Percentiles rank a stretch among this genome's conserved stretches.
Conservation (phyloP, 2,888 invertebrate genomes). For the Lasioglossum malachurum region DNA sequence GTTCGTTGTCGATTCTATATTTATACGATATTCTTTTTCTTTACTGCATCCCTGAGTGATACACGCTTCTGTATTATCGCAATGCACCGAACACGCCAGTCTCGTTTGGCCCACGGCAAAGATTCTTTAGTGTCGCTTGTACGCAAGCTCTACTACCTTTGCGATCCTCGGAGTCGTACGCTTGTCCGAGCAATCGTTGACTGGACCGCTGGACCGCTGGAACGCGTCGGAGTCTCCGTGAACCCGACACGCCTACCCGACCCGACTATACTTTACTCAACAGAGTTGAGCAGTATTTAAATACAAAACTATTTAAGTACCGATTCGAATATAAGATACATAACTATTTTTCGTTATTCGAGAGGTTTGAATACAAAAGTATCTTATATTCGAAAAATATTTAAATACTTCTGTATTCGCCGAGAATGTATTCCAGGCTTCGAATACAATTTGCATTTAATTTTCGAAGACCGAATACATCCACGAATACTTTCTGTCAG, state of each 20-base stretch:
- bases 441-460: too few relatives aligned
- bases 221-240: background rate
- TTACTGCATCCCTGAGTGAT: conserved; percentile 48
- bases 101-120: conserved; percentile 40
- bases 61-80: conserved; percentile 60
- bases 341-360: too few relatives aligned
- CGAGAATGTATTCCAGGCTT: too few relatives aligned
- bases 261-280: background rate
- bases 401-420: too few relatives aligned
- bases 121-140: conserved; percentile 50
- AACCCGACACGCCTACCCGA: background rate
- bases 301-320: too few relatives aligned
- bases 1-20: conserved; percentile 40
- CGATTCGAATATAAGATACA: too few relatives aligned
- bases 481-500: too few relatives aligned
- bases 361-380: too few relatives aligned
- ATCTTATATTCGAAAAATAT: too few relatives aligned
- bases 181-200: conserved; percentile 2
- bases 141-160: conserved; percentile 30
- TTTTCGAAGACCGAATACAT: too few relatives aligned
- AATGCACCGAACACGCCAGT: conserved; percentile 56
- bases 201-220: conserved; percentile 6
- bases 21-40: conserved; percentile 30
- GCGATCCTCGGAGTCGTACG: background rate
- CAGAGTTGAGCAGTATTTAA: too few relatives aligned